phyloP scores from a whole-genome alignment of 2,888 invertebrate species.

The Oscheius sp. region DNA sequence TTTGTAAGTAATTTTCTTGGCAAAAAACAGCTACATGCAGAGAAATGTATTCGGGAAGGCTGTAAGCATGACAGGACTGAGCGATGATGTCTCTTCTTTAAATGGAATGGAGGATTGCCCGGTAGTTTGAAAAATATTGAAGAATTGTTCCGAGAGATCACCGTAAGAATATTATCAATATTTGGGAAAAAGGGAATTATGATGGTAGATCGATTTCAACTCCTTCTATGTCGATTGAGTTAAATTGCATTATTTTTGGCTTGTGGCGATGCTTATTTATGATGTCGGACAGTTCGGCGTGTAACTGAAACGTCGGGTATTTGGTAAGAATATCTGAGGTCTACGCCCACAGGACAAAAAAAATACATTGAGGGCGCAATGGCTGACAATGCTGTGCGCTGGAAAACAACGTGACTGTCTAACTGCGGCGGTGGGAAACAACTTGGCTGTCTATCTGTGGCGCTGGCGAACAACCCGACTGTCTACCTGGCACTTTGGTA shows the following conservation, averaged over 20 bases:
- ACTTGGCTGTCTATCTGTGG: no score
- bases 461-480: no score
- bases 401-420: no score
- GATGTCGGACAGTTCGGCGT: conserved; percentile 65
- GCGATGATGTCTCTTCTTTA: conserved; percentile 4
- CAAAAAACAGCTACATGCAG: background rate
- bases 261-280: conserved; percentile 69
- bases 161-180: background rate
- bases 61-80: conserved; percentile 23
- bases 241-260: conserved; percentile 72
- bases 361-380: no score
- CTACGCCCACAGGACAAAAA: no score
- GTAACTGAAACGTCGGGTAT: conserved; percentile 52
- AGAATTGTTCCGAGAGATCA: conserved; percentile 12
- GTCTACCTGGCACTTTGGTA: no score
- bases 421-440: no score
- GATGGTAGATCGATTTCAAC: conserved; percentile 70
- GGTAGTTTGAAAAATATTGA: background rate
- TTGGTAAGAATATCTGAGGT: no score
- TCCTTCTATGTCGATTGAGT: conserved; percentile 71
- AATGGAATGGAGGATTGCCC: conserved; percentile 21
- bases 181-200: conserved; percentile 26
- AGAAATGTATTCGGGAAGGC: conserved; percentile 7
- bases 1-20: background rate
- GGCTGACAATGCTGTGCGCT: no score